These are phyloP conservation scores for Chrysogorgia sp. DNA, from an alignment of 92 coral and sea anemone genomes.

Conservation along the genomic window DNA sequence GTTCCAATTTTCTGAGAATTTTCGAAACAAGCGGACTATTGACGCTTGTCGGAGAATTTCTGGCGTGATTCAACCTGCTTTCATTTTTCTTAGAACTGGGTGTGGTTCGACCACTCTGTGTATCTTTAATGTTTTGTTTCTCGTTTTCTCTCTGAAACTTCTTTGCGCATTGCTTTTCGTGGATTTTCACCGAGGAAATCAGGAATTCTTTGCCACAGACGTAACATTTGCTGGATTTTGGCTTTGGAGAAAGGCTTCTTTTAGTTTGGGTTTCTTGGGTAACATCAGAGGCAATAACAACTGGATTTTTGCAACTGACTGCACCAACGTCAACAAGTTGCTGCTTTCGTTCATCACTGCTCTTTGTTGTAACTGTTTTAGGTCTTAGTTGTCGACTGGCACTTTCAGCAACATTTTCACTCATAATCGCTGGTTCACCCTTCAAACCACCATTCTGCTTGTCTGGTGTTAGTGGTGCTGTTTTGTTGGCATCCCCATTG, in stretches of 20 bases:
- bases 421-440: conserved; percentile 9
- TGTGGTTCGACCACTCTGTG: neutral
- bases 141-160: conserved; percentile 58
- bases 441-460: conserved; percentile 11
- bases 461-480: conserved; percentile 44
- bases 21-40: conserved; percentile 45
- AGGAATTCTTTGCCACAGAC: conserved; percentile 96
- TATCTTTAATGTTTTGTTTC: neutral
- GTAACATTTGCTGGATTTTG: conserved; percentile 82
- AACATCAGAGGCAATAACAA: neutral
- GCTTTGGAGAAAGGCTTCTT: conserved; percentile 57
- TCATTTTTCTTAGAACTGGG: conserved; percentile 27
- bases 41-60: conserved; percentile 51
- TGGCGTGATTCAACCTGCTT: conserved; percentile 46
- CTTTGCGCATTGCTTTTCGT: conserved; percentile 94
- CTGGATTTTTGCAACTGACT: neutral
- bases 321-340: conserved; percentile 36
- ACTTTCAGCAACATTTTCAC: conserved; percentile 1
- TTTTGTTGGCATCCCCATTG: neutral
- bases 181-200: conserved; percentile 84
- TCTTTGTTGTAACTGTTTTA: conserved; percentile 25
- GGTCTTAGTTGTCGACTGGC: conserved; percentile 20
- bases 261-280: neutral
- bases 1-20: conserved; percentile 53
- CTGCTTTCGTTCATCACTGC: conserved; percentile 23